A percentile compares a stretch with the other conserved stretches of the same genome.
These are phyloP conservation scores for Sycobia sp. DNA, from an alignment of 1,140 invertebrate genomes.

Conservation along the genomic window DNA sequence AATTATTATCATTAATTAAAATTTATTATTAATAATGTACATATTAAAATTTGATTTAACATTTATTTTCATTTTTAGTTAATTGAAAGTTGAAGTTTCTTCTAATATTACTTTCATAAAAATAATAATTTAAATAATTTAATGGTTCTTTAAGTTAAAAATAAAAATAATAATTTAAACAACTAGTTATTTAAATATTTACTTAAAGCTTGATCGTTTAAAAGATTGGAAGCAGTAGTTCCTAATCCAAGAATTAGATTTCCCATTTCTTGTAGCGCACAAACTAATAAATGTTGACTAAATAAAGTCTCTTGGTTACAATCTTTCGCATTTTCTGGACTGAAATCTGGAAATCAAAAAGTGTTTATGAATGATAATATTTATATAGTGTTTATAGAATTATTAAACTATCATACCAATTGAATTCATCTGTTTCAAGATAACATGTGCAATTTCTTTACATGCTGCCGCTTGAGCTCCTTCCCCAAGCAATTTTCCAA, in stretches of 20 bases:
- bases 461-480: slow-evolving; percentile 95
- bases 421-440: slow-evolving; percentile 93
- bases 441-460: slow-evolving; percentile 90
- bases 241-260: slow-evolving; percentile 84
- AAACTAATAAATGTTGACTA: slow-evolving; percentile 92
- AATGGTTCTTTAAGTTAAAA: not conserved
- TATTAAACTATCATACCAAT: slow-evolving; percentile 67
- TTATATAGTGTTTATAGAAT: not conserved
- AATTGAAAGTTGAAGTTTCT: slow-evolving; percentile 10
- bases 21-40: slow-evolving; percentile 7
- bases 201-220: slow-evolving; percentile 86
- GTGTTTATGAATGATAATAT: not conserved
- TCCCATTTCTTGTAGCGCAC: slow-evolving; percentile 91
- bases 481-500: slow-evolving; percentile 94
- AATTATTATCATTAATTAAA: too few relatives aligned
- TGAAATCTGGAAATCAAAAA: slow-evolving; percentile 70
- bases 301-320: slow-evolving; percentile 89
- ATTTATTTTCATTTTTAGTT: slow-evolving; percentile 17
- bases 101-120: not conserved
- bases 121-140: not conserved
- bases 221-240: slow-evolving; percentile 86
- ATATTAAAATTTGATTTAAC: slow-evolving; percentile 2
- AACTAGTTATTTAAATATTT: slow-evolving; percentile 46
- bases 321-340: slow-evolving; percentile 87
- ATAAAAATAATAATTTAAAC: not conserved